Evolutionary conservation across 2,888 invertebrate genomes (phyloP), one percentile per base, ranked within the genome.

Genomic region (Amphipyra tragopoginis): DNA sequence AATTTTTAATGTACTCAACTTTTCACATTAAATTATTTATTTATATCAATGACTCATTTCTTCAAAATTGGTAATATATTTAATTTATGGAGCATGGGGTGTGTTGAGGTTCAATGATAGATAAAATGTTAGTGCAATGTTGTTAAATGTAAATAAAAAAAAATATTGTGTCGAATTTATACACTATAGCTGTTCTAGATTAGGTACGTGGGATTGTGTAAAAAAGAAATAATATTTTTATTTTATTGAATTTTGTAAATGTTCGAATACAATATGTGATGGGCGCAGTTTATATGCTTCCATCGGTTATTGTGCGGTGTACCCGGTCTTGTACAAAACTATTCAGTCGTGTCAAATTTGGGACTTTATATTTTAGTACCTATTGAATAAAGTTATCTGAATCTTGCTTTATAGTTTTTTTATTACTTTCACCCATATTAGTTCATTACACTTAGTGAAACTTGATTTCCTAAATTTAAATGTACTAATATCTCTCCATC

Each of bases 301-400:
- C 47, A 57, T 72, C 72, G 58, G 57, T 62, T 68, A 60, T 59
- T 54, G 51, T 40, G 65, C 53, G 43, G 63, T 47, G 44, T 58
- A 56, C 65, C 65, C 63, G 63, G 70, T 71, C 68, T 77, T 80
- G 78, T 79, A 78, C 67, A 79, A 80, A 80, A 63, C 61, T 57
- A 67, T 78, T 62, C 76, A 77, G 73, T 76, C 83, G 90, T 90
- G 88, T 90, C 88, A 90, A 90, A 89, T 85, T 84, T 84, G 85
- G 84, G 82, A 86, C 86, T 86, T 80, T 86, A 83, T 88, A 87
- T 86, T 85, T 87, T 86, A 86, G 82, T 85, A 86, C 79, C 75
- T 86, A 86, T 83, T 79, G 75, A 91, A 89, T 91, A 92, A 90
- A 90, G 80, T 83, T 86, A 83, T 87, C 77, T 88, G 78, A 84